Evolutionary conservation across 2,888 invertebrate genomes (phyloP).

Genomic region (Himalopsyche japonica): DNA sequence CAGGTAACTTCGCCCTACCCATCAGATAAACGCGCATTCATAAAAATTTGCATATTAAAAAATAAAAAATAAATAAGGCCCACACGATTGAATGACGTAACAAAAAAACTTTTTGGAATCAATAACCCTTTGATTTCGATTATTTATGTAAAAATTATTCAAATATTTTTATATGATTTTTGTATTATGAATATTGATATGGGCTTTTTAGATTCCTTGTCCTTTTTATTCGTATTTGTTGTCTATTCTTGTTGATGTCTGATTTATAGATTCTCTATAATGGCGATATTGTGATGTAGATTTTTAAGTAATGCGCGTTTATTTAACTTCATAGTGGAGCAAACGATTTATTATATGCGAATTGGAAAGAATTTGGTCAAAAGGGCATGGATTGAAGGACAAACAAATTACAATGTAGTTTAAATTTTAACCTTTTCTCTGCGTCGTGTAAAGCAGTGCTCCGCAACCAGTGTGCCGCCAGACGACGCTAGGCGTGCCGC

Average conservation of each 20-base stretch:
- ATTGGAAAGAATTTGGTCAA: too few relatives aligned
- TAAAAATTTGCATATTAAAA: slow-evolving; percentile 6
- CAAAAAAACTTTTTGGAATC: neutral
- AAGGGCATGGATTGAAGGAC: too few relatives aligned
- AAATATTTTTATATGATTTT: neutral
- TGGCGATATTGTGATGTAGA: neutral
- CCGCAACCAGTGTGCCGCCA: too few relatives aligned
- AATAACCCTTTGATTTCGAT: slow-evolving; percentile 1
- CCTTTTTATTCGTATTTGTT: neutral
- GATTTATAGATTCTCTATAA: neutral
- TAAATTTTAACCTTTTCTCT: too few relatives aligned
- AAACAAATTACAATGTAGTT: too few relatives aligned
- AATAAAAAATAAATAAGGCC: neutral
- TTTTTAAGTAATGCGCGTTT: neutral
- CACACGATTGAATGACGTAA: neutral
- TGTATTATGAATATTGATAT: neutral
- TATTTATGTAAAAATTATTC: slow-evolving; percentile 2
- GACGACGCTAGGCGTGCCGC: too few relatives aligned
- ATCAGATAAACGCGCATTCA: neutral
- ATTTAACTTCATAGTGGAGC: too few relatives aligned
- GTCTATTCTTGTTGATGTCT: neutral
- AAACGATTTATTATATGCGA: too few relatives aligned
- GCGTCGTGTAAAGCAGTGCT: too few relatives aligned
- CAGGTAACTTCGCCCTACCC: neutral
- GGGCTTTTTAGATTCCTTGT: neutral